phyloP scores from a whole-genome alignment of 35 echinoderm and acorn worm species.

The Strongylocentrotus purpuratus region DNA sequence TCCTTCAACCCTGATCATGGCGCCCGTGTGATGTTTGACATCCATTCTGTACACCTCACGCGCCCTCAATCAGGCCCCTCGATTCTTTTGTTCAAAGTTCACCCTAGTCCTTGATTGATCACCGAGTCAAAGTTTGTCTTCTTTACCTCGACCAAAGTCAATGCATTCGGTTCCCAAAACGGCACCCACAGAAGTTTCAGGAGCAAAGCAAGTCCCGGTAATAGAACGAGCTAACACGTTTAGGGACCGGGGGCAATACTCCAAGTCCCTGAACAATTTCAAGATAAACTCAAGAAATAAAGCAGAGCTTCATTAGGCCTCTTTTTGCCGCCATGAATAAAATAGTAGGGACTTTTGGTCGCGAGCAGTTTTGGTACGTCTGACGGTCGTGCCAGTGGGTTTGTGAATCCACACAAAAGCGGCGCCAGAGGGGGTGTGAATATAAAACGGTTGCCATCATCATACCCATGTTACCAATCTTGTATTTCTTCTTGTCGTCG shows the following conservation, averaged over 20 bases:
- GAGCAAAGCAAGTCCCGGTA: background rate
- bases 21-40: background rate
- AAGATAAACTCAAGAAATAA: background rate
- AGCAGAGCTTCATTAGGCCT: background rate
- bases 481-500: background rate
- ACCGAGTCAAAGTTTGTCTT: background rate
- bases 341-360: background rate
- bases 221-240: background rate
- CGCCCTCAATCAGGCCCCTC: background rate
- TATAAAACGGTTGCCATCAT: background rate
- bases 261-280: background rate
- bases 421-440: background rate
- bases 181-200: background rate
- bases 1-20: background rate
- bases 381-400: background rate
- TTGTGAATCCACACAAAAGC: background rate
- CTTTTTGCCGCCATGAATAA: conserved; percentile 4
- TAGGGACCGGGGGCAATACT: background rate
- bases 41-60: background rate
- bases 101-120: background rate
- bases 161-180: background rate
- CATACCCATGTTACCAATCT: background rate
- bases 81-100: background rate
- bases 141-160: background rate
- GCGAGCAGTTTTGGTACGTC: background rate